Evolutionary conservation across 2,113 vertebrate genomes (phyloP).

Genomic region (Lamprologus sp.): DNA sequence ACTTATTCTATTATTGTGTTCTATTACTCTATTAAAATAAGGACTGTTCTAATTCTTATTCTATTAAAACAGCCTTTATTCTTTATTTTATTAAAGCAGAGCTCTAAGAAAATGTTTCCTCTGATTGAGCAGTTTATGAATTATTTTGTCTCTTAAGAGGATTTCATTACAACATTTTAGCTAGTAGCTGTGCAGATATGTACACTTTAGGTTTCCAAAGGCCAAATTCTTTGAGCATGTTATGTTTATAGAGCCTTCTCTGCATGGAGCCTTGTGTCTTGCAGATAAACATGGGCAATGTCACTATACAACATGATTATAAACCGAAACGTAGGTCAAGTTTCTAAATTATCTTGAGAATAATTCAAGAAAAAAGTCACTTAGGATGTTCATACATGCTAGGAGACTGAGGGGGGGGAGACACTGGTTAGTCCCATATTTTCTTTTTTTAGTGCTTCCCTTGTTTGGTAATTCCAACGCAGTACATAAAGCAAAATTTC

Average conservation of each 20-base stretch:
- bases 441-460: background rate
- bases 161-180: background rate
- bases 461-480: background rate
- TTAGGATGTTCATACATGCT: background rate
- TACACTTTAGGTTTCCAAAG: background rate
- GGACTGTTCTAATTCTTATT: background rate
- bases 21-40: background rate
- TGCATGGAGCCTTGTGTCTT: background rate
- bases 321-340: background rate
- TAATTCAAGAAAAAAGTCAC: background rate
- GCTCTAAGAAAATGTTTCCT: background rate
- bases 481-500: background rate
- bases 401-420: fast-evolving
- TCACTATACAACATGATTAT: background rate
- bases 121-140: background rate
- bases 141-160: background rate
- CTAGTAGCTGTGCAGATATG: background rate
- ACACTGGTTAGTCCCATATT: background rate
- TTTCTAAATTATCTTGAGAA: background rate
- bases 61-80: background rate
- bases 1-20: background rate
- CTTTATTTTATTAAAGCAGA: background rate
- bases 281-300: background rate
- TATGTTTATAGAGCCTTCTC: background rate
- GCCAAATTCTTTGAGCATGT: background rate